Evolutionary conservation across 53 echinoderm and acorn worm genomes (phyloP).

Genomic region (Pentamera pediparva): DNA sequence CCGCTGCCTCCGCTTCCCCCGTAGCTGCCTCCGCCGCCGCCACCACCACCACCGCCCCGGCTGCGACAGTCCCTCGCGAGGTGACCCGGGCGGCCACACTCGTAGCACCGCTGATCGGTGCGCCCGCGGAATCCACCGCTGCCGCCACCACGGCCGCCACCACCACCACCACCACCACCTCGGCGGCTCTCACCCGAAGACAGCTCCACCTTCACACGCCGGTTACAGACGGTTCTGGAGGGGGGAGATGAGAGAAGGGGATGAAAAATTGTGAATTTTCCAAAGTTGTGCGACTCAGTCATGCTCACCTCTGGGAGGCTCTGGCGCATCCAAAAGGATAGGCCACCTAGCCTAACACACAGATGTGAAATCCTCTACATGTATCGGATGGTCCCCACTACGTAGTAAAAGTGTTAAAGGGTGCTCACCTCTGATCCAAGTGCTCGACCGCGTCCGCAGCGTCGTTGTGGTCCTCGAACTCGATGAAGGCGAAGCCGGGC

Average conservation of each 20-base stretch:
- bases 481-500: conserved; percentile 88
- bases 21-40: conserved; percentile 9
- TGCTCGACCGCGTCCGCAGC: conserved; percentile 60
- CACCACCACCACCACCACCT: conserved; percentile 29
- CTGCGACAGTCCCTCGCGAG: conserved; percentile 72
- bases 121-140: conserved; percentile 35
- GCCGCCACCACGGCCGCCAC: conserved; percentile 31
- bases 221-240: conserved; percentile 56
- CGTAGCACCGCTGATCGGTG: conserved; percentile 67
- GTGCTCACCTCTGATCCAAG: conserved; percentile 71
- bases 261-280: neutral
- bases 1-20: too few relatives aligned
- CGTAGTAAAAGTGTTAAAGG: too few relatives aligned
- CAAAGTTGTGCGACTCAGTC: neutral
- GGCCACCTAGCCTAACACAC: too few relatives aligned
- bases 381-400: too few relatives aligned
- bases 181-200: conserved; percentile 61
- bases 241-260: neutral
- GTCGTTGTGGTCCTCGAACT: conserved; percentile 75
- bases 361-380: too few relatives aligned
- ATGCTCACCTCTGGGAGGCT: too few relatives aligned
- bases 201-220: conserved; percentile 57
- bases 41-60: conserved; percentile 37
- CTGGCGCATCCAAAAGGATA: too few relatives aligned
- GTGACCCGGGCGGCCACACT: conserved; percentile 72